Conservation (phyloP, 2,113 vertebrate genomes). For the Potamarius usumacintae region DNA sequence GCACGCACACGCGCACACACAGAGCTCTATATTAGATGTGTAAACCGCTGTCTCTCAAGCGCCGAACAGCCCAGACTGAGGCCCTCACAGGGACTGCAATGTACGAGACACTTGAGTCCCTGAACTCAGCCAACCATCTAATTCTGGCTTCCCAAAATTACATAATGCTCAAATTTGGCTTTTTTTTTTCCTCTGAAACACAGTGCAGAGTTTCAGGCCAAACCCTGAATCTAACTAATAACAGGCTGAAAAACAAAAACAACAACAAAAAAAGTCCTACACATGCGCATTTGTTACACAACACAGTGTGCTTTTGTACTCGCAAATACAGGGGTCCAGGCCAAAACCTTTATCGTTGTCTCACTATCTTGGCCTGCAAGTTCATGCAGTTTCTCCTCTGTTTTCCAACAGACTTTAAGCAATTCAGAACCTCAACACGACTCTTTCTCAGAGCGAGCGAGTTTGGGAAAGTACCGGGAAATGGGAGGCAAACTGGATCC, state of each 20-base stretch:
- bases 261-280: background rate
- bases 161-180: conserved; percentile 27
- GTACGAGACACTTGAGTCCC: conserved; percentile 10
- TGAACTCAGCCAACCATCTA: conserved; percentile 9
- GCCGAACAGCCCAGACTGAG: conserved; percentile 22
- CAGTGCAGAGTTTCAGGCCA: conserved; percentile 4
- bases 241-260: conserved; percentile 32
- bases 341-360: conserved; percentile 27
- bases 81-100: conserved; percentile 29
- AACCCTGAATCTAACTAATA: conserved; percentile 26
- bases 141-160: conserved; percentile 42
- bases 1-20: background rate
- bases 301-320: conserved; percentile 49
- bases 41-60: conserved; percentile 34
- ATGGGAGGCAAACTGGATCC: conserved; percentile 35
- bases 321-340: conserved; percentile 19
- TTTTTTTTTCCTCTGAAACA: background rate
- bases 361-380: conserved; percentile 28
- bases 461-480: conserved; percentile 51
- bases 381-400: conserved; percentile 20
- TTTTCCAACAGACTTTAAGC: conserved; percentile 15
- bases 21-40: conserved; percentile 4
- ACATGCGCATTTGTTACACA: background rate
- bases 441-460: conserved; percentile 19
- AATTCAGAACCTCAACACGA: conserved; percentile 14